Evolutionary conservation across 2,113 vertebrate genomes (phyloP).

Genomic region (Ciconia boyciana): DNA sequence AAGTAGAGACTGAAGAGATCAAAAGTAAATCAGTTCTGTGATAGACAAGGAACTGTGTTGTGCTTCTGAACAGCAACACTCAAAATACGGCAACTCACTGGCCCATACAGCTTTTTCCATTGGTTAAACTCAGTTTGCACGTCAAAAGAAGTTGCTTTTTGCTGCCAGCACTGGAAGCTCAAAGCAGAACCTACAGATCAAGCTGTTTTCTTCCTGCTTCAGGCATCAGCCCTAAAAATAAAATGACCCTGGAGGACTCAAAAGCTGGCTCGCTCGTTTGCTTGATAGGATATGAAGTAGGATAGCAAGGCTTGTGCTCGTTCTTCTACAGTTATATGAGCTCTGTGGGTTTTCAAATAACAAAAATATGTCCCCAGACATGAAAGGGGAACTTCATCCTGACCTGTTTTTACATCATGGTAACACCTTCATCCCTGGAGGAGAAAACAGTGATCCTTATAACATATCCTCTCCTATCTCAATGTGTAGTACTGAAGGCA

Average conservation of each 20-base stretch:
- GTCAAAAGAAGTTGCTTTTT: neutral
- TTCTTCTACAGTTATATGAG: neutral
- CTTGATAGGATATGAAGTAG: neutral
- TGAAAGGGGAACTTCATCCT: neutral
- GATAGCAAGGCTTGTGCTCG: neutral
- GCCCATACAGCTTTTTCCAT: constrained; percentile 14
- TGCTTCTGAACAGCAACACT: neutral
- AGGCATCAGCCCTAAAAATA: constrained; percentile 56
- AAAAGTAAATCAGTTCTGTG: neutral
- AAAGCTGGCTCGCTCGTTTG: constrained; percentile 20
- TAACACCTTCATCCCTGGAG: neutral
- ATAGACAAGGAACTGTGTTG: neutral
- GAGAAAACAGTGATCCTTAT: neutral
- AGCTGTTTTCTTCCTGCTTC: constrained; percentile 47
- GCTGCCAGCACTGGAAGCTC: constrained; percentile 19
- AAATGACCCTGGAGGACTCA: constrained; percentile 38
- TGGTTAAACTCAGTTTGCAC: neutral
- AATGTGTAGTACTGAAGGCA: neutral
- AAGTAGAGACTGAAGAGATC: neutral
- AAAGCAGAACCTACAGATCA: constrained; percentile 38
- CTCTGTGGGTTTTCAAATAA: neutral
- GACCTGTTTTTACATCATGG: neutral
- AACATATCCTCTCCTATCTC: neutral
- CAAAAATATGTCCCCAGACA: neutral
- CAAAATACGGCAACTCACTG: neutral